Percentiles rank a stretch among this genome's conserved stretches.
Conservation (phyloP, 1,140 invertebrate species). For the Zaprionus ornatus region DNA sequence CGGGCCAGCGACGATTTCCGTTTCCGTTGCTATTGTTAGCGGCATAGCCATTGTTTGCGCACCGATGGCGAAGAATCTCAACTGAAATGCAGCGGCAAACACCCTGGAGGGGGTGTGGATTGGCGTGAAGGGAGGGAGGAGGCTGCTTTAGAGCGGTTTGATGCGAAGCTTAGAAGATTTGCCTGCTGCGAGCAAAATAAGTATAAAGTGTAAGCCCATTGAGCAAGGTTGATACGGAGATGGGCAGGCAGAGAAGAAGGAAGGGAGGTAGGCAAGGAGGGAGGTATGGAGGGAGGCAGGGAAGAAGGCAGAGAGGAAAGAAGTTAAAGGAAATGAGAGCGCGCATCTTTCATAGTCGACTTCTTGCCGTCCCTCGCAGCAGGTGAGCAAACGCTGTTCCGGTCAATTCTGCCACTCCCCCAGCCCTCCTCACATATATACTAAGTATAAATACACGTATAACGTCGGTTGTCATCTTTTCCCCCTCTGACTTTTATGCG, state of each 20-base stretch:
- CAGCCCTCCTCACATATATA: background rate
- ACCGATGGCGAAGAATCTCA: background rate
- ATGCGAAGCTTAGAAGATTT: background rate
- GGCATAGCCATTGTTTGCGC: conserved; percentile 8
- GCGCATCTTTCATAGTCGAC: conserved; percentile 4
- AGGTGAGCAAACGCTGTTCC: conserved; percentile 3
- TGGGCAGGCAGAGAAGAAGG: background rate
- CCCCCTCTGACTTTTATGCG: conserved; percentile 6
- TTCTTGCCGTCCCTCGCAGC: background rate
- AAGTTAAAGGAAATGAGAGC: background rate
- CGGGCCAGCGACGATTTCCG: conserved; percentile 33
- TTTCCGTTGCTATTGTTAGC: conserved; percentile 18
- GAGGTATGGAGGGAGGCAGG: too few relatives aligned
- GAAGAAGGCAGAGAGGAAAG: background rate
- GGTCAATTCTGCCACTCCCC: background rate
- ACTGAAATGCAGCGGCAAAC: conserved; percentile 11
- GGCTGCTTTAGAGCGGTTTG: background rate
- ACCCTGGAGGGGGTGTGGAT: background rate
- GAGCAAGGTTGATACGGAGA: background rate
- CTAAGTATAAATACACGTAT: background rate
- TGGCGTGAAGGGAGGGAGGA: background rate
- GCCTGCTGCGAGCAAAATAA: background rate
- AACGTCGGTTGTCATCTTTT: background rate
- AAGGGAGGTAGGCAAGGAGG: background rate
- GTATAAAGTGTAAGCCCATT: background rate